Evolutionary conservation across 2,888 invertebrate genomes (phyloP).

Genomic region (Ellobium chinense): DNA sequence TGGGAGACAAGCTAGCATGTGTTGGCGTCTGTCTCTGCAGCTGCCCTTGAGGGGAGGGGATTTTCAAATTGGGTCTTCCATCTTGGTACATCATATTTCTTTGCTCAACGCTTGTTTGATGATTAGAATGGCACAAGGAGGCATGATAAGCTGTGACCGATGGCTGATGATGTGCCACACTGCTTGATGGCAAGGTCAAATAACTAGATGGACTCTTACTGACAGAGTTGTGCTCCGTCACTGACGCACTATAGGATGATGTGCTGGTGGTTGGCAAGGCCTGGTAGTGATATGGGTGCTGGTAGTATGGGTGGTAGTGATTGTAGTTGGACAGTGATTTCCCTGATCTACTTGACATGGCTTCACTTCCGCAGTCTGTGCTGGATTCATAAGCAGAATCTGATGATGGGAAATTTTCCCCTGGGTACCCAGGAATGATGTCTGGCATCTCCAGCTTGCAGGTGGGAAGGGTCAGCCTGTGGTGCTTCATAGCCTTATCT

Average conservation of each 20-base stretch:
- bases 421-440: conserved; percentile 31
- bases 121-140: neutral
- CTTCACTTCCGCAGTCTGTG: conserved; percentile 38
- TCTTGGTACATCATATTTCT: conserved; percentile 1
- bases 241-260: conserved; percentile 10
- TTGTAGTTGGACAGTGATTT: neutral
- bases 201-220: conserved; percentile 3
- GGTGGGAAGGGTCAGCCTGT: conserved; percentile 21
- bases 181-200: neutral
- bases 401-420: conserved; percentile 30
- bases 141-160: neutral
- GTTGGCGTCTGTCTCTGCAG: neutral
- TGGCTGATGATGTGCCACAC: neutral
- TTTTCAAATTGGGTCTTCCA: neutral
- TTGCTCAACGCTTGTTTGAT: neutral
- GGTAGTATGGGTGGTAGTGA: conserved; percentile 5
- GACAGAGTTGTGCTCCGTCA: conserved; percentile 13
- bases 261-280: neutral
- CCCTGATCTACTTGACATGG: neutral
- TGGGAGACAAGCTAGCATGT: neutral
- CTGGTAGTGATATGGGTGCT: neutral
- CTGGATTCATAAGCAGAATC: conserved; percentile 44
- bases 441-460: conserved; percentile 47
- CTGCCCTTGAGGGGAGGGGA: conserved; percentile 16
- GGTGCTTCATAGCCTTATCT: conserved; percentile 56